These are phyloP conservation scores for Gymnothorax reevesii DNA, from an alignment of 2,797 vertebrate species.

Conservation along the genomic window DNA sequence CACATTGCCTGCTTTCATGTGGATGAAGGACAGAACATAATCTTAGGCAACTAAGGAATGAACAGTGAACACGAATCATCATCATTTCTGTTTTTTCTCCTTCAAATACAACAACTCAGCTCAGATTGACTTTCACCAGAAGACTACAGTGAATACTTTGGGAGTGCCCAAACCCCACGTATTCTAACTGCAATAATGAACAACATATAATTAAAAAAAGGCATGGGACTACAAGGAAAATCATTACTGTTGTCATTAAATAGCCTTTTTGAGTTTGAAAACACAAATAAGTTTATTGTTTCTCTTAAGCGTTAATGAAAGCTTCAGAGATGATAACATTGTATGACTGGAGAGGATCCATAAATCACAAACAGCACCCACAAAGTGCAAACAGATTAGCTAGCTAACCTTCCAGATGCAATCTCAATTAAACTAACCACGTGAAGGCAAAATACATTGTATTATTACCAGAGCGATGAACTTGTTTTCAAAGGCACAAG, in stretches of 20 bases:
- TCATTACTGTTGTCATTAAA: background rate
- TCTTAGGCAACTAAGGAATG: background rate
- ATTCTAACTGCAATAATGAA: background rate
- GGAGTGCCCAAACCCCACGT: background rate
- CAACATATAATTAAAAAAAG: background rate
- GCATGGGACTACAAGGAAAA: background rate
- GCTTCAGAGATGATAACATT: background rate
- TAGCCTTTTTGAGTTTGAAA: background rate
- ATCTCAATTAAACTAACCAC: background rate
- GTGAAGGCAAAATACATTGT: background rate
- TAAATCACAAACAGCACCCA: background rate
- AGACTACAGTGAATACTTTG: background rate
- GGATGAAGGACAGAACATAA: background rate
- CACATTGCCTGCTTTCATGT: background rate
- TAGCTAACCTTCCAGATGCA: background rate
- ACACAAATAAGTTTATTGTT: background rate
- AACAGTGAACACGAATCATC: background rate
- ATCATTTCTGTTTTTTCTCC: background rate
- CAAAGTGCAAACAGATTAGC: background rate
- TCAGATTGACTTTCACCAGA: background rate
- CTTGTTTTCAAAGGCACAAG: background rate
- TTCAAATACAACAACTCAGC: background rate
- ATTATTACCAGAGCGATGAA: background rate
- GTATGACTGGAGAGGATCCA: background rate
- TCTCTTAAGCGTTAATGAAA: background rate